phyloP scores from a whole-genome alignment of 1,140 invertebrate species.

The Platyscapa corneri region DNA sequence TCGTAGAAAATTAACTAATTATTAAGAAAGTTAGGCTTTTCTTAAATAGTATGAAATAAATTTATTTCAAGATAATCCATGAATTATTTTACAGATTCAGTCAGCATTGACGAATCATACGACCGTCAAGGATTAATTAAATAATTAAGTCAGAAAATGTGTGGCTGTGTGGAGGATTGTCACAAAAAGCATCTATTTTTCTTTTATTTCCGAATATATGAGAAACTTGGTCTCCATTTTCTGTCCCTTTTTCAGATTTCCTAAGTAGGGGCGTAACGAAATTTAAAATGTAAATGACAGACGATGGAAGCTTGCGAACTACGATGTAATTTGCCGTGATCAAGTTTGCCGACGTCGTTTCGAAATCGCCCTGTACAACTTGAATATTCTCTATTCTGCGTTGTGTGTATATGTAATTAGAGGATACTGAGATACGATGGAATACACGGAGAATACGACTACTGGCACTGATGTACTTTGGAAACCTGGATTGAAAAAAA shows the following conservation, averaged over 20 bases:
- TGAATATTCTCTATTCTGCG: constrained; percentile 24
- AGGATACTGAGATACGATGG: not conserved
- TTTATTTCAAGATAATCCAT: constrained; percentile 32
- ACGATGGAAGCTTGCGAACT: constrained; percentile 40
- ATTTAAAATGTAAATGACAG: constrained; percentile 61
- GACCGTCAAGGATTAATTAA: not conserved
- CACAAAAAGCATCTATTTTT: constrained; percentile 9
- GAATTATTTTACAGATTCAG: not conserved
- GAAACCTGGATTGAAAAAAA: not conserved
- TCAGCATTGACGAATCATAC: not conserved
- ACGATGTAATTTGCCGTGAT: constrained; percentile 59
- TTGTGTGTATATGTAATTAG: not conserved
- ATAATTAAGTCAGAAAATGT: not conserved
- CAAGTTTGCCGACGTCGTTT: constrained; percentile 55
- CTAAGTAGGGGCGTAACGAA: constrained; percentile 54
- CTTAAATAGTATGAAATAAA: constrained; percentile 15
- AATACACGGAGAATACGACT: not conserved
- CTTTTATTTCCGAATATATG: constrained; percentile 38
- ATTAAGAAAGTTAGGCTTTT: constrained; percentile 7
- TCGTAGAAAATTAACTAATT: constrained; percentile 27
- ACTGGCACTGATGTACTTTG: not conserved
- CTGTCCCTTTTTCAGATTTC: constrained; percentile 50
- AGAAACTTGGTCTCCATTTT: constrained; percentile 43
- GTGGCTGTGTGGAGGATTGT: not conserved
- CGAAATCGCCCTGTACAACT: constrained; percentile 36